These are phyloP conservation scores for Drosophila oshimai DNA, from an alignment of 1,140 invertebrate species.

Conservation along the genomic window DNA sequence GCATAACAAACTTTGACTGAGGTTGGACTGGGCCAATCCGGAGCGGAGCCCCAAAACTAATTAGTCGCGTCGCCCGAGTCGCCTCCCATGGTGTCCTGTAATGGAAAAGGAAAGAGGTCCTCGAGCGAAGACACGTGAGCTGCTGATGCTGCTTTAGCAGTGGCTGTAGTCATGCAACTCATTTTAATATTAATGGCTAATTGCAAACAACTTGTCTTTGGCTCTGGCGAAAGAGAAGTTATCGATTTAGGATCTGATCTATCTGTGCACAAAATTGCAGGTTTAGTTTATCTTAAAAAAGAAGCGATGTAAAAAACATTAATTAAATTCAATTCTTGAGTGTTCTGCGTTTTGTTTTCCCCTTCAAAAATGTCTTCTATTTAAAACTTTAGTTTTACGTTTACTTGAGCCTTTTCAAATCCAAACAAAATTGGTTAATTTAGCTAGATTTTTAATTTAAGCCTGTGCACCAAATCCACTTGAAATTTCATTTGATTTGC, in stretches of 20 bases:
- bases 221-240: no score
- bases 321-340: no score
- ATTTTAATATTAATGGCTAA: slow-evolving; percentile 75
- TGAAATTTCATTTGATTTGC: slow-evolving; percentile 60
- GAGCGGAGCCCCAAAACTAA: slow-evolving; percentile 65
- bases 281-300: no score
- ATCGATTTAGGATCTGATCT: neutral
- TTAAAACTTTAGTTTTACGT: no score
- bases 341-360: no score
- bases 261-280: no score
- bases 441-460: slow-evolving; percentile 2
- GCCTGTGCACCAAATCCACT: slow-evolving; percentile 13
- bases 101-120: slow-evolving; percentile 3
- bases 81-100: slow-evolving; percentile 10
- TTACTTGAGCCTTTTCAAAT: no score
- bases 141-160: slow-evolving; percentile 3
- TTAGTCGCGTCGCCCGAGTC: slow-evolving; percentile 48
- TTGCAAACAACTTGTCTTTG: slow-evolving; percentile 50
- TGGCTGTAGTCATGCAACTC: slow-evolving; percentile 22
- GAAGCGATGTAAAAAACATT: no score
- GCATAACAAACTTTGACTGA: slow-evolving; percentile 73
- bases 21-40: neutral
- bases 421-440: neutral
- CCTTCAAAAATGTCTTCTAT: no score
- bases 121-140: slow-evolving; percentile 62